Base-by-base conservation (phyloP, 2,113 vertebrate species). In the Xiphorhynchus elegans region DNA sequence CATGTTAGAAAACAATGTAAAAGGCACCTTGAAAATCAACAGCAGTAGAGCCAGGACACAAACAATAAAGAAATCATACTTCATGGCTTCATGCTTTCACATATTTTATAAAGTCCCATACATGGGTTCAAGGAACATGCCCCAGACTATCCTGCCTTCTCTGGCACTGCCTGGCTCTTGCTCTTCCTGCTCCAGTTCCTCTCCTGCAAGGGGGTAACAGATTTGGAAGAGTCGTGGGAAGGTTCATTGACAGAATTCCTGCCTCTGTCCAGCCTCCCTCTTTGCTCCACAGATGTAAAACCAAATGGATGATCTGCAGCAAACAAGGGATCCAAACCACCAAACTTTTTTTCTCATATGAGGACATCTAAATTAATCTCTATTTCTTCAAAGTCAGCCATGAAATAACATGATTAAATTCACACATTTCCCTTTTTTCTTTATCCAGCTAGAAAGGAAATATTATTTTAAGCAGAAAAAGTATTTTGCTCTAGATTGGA, bases 1-100 rank as follows among this genome's bases (percentile, higher is more conserved):
- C 47, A 63, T 5, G 0, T 35, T 52, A 78, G 63, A 80, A 63
- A 96, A 83, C 80, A 84, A 81, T 40, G 39, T 23, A 81, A 84
- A 93, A 96, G 77, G 53, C 93, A 89, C 91, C 77, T 87, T 91
- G 74, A 76, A 82, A 92, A 90, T 53, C 52, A 89, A 81, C 77
- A 75, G 77, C 44, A 78, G 40, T 9, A 76, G 28, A 87, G n/a
- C 15, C 44, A 84, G 62, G 44, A 72, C 69, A 72, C 1, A 73
- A 93, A 46, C 26, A 84, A 62, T n/a, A 75, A 64, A 70, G 35
- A 50, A 72, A 39, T 44, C 18, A 52, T 20, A 11, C 12, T 77
- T 58, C 25, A 52, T 12, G 40, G 58, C 25, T 81, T 82, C 19
- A 28, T 15, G 20, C 21, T 47, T 53, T 82, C 1, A 0, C 17